phyloP scores from a whole-genome alignment of 2,888 invertebrate species.

The Mystacides longicornis region DNA sequence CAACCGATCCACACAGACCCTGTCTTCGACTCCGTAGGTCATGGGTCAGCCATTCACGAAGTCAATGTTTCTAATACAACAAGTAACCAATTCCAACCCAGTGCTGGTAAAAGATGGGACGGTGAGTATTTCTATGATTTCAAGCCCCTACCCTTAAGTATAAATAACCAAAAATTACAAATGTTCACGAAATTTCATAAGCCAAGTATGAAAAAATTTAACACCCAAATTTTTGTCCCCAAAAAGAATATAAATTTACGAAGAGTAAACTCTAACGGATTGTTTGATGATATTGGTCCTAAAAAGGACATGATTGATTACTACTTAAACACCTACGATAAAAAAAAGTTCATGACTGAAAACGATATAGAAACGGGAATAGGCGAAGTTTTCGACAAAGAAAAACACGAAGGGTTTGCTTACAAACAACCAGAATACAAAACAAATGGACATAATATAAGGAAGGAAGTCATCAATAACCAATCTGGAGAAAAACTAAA shows the following conservation, averaged over 20 bases:
- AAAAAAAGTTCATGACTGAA: not conserved
- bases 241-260: not conserved
- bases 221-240: too few relatives aligned
- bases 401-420: not conserved
- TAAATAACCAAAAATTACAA: not conserved
- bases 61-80: slow-evolving; percentile 20
- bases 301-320: not conserved
- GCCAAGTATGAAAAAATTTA: not conserved
- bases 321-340: not conserved
- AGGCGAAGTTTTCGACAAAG: not conserved
- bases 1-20: slow-evolving; percentile 29
- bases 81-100: slow-evolving; percentile 9
- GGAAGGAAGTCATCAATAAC: not conserved
- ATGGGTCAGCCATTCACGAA: slow-evolving; percentile 43
- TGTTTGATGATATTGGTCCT: not conserved
- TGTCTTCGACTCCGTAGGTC: slow-evolving; percentile 40
- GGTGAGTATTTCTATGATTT: slow-evolving; percentile 15
- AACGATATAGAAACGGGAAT: not conserved
- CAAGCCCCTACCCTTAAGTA: not conserved
- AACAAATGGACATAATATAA: not conserved
- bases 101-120: slow-evolving; percentile 24
- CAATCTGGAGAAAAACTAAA: too few relatives aligned
- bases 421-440: not conserved
- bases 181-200: not conserved
- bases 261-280: not conserved